Conservation (phyloP, 2,888 invertebrate species). For the Lithophane leautieri region DNA sequence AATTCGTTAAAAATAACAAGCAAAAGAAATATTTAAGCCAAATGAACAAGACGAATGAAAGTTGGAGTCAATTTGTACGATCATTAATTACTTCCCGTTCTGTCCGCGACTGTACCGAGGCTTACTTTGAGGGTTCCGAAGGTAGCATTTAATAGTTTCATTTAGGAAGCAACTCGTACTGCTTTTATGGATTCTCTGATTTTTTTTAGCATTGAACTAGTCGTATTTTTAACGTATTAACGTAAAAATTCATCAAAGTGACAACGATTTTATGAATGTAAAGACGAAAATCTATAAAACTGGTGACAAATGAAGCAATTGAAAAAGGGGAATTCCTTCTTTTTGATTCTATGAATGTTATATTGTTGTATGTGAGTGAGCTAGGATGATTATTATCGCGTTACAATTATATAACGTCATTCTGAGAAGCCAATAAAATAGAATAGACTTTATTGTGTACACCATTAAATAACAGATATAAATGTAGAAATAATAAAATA, state of each 20-base stretch:
- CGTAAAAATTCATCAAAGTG: not conserved
- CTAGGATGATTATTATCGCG: not conserved
- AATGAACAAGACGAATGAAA: conserved; percentile 44
- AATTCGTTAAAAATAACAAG: conserved; percentile 35
- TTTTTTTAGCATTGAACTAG: no score
- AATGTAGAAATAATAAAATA: no score
- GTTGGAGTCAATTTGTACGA: conserved; percentile 43
- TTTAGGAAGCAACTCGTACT: not conserved
- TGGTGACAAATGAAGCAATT: not conserved
- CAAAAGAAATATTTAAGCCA: conserved; percentile 21
- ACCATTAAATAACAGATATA: no score
- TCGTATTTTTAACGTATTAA: not conserved
- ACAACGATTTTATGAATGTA: not conserved
- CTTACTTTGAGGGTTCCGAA: conserved; percentile 8
- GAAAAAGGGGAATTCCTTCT: not conserved
- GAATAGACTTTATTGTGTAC: no score
- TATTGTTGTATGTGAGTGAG: not conserved
- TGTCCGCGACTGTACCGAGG: conserved; percentile 19
- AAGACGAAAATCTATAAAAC: not conserved
- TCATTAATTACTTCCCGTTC: conserved; percentile 51
- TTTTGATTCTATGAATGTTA: not conserved
- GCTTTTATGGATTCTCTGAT: not conserved
- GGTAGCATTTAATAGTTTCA: conserved; percentile 21
- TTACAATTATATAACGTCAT: not conserved
- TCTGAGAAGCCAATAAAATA: not conserved